Percentiles rank a stretch among this genome's conserved stretches.
These are phyloP conservation scores for Argya squamiceps DNA, from an alignment of 2,797 vertebrate species.

Conservation along the genomic window DNA sequence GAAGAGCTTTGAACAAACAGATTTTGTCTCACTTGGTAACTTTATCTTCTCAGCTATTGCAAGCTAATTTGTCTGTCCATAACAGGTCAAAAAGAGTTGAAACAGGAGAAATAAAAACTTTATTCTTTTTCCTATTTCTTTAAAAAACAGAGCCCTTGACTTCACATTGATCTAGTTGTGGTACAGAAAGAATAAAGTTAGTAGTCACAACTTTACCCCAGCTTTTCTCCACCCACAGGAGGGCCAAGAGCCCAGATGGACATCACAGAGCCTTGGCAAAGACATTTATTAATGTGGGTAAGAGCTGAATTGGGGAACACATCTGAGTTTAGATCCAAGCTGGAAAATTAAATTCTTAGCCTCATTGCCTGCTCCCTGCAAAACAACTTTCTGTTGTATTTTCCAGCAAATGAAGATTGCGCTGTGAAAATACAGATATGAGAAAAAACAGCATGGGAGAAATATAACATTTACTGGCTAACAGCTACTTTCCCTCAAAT, in stretches of 20 bases:
- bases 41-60: background rate
- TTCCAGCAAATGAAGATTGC: slow-evolving; percentile 12
- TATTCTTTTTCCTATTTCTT: background rate
- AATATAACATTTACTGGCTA: background rate
- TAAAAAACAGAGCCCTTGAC: background rate
- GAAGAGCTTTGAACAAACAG: background rate
- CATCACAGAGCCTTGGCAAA: background rate
- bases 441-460: background rate
- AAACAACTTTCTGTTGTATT: slow-evolving; percentile 4
- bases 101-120: background rate
- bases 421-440: background rate
- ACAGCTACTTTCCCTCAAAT: background rate
- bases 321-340: background rate
- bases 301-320: background rate
- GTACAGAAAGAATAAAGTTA: background rate
- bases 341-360: background rate
- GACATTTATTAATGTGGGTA: background rate
- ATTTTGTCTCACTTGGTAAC: background rate
- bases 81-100: background rate
- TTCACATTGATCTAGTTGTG: background rate
- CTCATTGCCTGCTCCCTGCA: background rate
- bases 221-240: background rate
- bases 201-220: background rate
- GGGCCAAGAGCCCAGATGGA: background rate
- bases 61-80: background rate